These are phyloP conservation scores for Halichoerus grypus DNA, from an alignment of 2,113 vertebrate species.

Conservation along the genomic window DNA sequence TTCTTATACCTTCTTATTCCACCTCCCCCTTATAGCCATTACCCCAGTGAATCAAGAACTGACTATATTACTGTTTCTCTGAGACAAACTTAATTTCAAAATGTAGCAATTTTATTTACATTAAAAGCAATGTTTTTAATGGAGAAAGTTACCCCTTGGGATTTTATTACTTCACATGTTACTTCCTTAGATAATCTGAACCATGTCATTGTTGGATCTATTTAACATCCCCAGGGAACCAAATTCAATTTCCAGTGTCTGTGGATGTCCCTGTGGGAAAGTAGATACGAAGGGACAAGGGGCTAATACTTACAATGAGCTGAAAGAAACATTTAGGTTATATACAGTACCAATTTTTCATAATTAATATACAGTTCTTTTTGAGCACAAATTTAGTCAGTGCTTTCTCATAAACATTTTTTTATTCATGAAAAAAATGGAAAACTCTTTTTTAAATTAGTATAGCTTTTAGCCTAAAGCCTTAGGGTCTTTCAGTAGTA, in stretches of 20 bases:
- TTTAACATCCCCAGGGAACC: neutral
- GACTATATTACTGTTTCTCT: neutral
- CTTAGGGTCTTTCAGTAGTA: neutral
- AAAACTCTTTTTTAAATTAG: neutral
- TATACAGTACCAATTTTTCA: neutral
- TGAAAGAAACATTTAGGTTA: neutral
- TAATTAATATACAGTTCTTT: neutral
- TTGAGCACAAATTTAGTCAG: neutral
- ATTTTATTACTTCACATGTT: conserved; percentile 12
- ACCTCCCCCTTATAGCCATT: neutral
- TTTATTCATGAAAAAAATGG: neutral
- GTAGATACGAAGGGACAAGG: neutral
- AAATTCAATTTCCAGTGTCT: conserved; percentile 27
- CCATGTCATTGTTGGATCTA: neutral
- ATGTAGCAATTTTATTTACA: conserved; percentile 17
- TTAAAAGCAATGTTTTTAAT: conserved; percentile 23
- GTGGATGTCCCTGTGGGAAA: neutral
- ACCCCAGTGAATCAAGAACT: neutral
- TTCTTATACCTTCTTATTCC: neutral
- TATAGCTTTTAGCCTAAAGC: neutral
- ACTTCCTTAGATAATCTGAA: conserved; percentile 5
- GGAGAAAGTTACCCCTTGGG: neutral
- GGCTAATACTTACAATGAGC: neutral
- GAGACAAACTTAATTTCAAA: neutral
- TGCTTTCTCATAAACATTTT: neutral